Evolutionary conservation across 2,113 vertebrate genomes (phyloP), one percentile per base, ranked within the genome.

Genomic region (Microcebus ravelobensis): DNA sequence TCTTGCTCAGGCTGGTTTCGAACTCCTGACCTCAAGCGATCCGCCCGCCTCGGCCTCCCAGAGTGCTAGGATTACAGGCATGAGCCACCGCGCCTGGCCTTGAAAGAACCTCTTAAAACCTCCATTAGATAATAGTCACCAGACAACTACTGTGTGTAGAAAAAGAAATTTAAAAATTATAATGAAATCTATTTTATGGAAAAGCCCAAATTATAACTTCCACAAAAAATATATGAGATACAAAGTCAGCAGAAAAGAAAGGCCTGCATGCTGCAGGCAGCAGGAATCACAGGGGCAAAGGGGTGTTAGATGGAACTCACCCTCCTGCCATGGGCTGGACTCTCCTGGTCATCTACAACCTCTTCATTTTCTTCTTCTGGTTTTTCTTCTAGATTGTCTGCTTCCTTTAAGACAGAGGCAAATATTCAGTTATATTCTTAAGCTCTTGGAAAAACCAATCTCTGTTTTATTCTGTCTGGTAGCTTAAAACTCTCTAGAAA

Each of bases 321-420:
- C 98, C 98, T 99, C 98, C 99, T 99, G 98, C 93, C 98, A 81
- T 99, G 98, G 87, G 96, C 97, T 82, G 98, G 52, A 67, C 98
- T 93, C 96, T 99, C 99, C 52, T 99, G 99, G 68, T 99, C 99
- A 89, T 99, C 99, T 80, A 87, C 79, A 96, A 99, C 91, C 79
- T 99, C 99, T 74, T 99, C 99, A 73, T 99, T 99, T 82, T 98
- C 99, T 89, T 98, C 98, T 27, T 99, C 99, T 92, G 95, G 96
- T 92, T 99, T 99, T 96, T 98, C 98, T 93, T 99, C 98, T 97
- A 95, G 97, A 97, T 98, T 98, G 96, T 98, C 98, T 98, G 97
- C 96, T 91, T 97, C 98, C 99, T 99, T 97, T 97, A 98, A 96
- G 65, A 97, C 3, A 97, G 52, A 98, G 87, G 45, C 0, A 83